These are phyloP conservation scores for Sebastiscus albofasciatus DNA, from an alignment of 2,797 vertebrate species.

Conservation along the genomic window DNA sequence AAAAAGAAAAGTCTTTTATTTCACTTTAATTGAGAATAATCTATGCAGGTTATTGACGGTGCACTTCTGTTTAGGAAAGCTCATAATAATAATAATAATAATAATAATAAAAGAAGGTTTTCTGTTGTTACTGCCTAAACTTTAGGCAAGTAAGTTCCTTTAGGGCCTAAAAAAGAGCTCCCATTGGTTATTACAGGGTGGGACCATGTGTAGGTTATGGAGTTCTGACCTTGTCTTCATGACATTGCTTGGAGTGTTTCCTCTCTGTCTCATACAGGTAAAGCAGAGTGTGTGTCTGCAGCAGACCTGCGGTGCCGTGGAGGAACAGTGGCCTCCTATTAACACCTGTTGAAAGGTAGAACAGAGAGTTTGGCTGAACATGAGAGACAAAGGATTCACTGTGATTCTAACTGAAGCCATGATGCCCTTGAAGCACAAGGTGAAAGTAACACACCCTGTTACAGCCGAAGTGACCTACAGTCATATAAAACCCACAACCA, in stretches of 20 bases:
- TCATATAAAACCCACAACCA: constrained; percentile 56
- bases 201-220: background rate
- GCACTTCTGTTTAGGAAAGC: background rate
- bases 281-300: background rate
- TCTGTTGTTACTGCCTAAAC: background rate
- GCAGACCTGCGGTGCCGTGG: background rate
- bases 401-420: constrained; percentile 3
- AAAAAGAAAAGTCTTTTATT: background rate
- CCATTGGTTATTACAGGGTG: background rate
- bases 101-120: background rate
- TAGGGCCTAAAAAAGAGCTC: background rate
- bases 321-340: constrained; percentile 28
- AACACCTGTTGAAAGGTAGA: constrained; percentile 60
- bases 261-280: background rate
- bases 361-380: background rate
- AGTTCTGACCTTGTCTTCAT: constrained; percentile 1
- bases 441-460: constrained; percentile 35
- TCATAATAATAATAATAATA: background rate
- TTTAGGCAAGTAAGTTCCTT: background rate
- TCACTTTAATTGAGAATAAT: background rate
- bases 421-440: constrained; percentile 58
- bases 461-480: background rate
- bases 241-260: background rate
- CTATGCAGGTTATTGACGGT: background rate
- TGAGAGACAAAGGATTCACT: constrained; percentile 38